Percentiles rank a stretch among this genome's conserved stretches.
Evolutionary conservation across 2,888 invertebrate genomes (phyloP).

Genomic region (Machimus rusticus): DNA sequence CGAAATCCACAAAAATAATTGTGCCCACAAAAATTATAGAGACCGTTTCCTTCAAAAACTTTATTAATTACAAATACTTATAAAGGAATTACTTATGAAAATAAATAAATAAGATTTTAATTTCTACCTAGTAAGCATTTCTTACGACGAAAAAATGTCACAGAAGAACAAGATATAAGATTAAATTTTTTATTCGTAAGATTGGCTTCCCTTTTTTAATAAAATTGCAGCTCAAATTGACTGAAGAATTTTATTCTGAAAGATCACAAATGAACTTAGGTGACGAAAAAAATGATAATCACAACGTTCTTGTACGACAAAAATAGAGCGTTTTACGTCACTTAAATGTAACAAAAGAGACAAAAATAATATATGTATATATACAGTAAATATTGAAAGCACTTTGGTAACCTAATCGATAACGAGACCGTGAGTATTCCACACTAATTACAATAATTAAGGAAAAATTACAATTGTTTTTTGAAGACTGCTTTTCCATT

Average conservation of each 20-base stretch:
- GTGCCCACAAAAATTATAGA: background rate
- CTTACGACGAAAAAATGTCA: background rate
- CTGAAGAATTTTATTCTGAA: background rate
- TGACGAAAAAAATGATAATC: background rate
- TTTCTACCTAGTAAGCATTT: background rate
- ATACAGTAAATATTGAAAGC: background rate
- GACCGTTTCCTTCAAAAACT: background rate
- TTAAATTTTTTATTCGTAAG: background rate
- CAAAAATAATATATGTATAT: background rate
- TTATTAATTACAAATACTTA: constrained; percentile 30
- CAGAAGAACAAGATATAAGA: background rate
- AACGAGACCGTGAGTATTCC: background rate
- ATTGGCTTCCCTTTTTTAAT: background rate
- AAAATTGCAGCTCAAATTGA: constrained; percentile 16
- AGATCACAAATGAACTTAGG: background rate
- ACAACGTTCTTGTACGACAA: background rate
- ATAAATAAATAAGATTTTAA: background rate
- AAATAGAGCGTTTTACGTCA: background rate
- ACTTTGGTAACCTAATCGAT: background rate
- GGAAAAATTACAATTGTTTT: background rate
- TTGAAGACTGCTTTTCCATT: background rate
- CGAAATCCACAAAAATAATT: no score
- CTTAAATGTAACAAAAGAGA: background rate
- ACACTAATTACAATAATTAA: background rate
- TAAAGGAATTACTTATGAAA: constrained; percentile 3